Base-by-base conservation (phyloP, 2,113 vertebrate species). In the Solenodon paradoxus region DNA sequence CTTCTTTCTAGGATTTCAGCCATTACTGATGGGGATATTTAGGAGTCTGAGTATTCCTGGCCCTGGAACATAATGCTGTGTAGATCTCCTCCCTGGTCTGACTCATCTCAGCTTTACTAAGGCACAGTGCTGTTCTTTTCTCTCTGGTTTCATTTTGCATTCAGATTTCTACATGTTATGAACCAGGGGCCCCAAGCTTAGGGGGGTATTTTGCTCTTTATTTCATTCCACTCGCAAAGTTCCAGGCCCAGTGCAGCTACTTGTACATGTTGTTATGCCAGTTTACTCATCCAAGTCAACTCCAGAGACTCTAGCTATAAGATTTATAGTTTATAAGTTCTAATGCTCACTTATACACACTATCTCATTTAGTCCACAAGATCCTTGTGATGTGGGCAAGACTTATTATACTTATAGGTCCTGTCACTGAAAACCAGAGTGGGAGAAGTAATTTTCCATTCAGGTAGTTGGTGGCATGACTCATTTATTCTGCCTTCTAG, bases 331-430 rank as follows among this genome's bases (percentile, higher is more conserved):
- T 92, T 64, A 86, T 0, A 90, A 32, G 2, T 94, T 86, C 45
- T 72, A 87, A 92, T 92, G 30, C 10, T 89, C 49, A 61, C n/a
- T 94, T 47, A 68, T 28, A 91, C 38, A 22, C 53, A 63, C 89
- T 68, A 92, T 96, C 57, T 94, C 85, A 94, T 90, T 92, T 79
- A 15, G 7, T 96, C 87, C 38, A 89, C 64, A 86, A 86, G 13
- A 84, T 7, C 20, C 20, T 83, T 75, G 35, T 71, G 40, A 96
- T 45, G 26, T 61, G 16, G 78, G 22, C 40, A 90, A 66, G 57
- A 15, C 40, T 87, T 82, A 75, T 93, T 85, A 59, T 30, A 26
- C 32, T 91, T 87, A 71, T 40, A 92, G 59, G 68, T 84, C 63
- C 40, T 80, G 45, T 90, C 90, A 77, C 45, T 84, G 59, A 95